Percentiles rank a stretch among this genome's conserved stretches.
phyloP scores from a whole-genome alignment of 2,113 vertebrate species.

The Sprattus sprattus region DNA sequence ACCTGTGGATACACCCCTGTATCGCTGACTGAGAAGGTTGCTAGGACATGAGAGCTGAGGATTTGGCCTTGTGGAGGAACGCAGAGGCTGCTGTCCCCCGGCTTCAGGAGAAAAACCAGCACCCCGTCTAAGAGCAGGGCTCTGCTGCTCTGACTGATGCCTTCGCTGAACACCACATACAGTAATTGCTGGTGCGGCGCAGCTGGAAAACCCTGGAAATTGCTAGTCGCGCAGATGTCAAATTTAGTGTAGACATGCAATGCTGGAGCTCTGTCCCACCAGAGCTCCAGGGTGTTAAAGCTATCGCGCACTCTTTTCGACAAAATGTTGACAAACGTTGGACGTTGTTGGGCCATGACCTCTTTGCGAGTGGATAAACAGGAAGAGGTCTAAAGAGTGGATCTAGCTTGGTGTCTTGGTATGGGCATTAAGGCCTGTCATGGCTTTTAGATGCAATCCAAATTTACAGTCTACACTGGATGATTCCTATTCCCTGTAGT shows the following conservation, averaged over 20 bases:
- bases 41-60: not conserved
- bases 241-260: constrained; percentile 11
- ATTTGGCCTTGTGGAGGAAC: not conserved
- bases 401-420: not conserved
- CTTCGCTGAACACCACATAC: not conserved
- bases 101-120: not conserved
- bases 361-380: not conserved
- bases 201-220: constrained; percentile 6
- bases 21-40: not conserved
- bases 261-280: not conserved
- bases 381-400: not conserved
- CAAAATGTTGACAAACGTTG: not conserved
- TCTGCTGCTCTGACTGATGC: not conserved
- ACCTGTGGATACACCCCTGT: too few species aligned
- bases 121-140: not conserved
- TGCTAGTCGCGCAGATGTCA: constrained; percentile 2
- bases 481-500: not conserved
- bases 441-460: not conserved
- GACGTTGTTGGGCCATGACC: not conserved
- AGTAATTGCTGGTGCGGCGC: constrained; percentile 7
- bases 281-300: not conserved
- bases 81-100: not conserved
- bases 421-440: not conserved
- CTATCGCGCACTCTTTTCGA: not conserved
- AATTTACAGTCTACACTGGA: not conserved